Evolutionary conservation across 2,797 vertebrate genomes (phyloP).

Genomic region (Hippocampus kuda): DNA sequence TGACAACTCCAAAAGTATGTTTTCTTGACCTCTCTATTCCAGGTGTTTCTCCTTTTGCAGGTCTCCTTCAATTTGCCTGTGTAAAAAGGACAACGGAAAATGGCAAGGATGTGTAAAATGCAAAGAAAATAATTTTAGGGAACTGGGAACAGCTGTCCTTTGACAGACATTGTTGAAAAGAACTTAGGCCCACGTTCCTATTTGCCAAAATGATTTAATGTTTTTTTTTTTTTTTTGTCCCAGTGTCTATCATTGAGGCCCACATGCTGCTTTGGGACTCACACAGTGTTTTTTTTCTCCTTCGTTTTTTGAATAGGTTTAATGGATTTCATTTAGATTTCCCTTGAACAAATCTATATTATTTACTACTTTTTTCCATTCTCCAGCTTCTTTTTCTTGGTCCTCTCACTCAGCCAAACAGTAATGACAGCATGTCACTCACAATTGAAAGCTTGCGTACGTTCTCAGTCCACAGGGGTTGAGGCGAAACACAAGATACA

Average conservation of each 20-base stretch:
- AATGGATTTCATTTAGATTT: background rate
- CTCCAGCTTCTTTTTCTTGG: conserved; percentile 11
- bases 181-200: background rate
- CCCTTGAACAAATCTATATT: conserved; percentile 4
- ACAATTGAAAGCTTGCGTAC: conserved; percentile 37
- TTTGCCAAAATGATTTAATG: background rate
- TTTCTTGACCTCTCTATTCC: conserved; percentile 9
- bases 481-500: conserved; percentile 43
- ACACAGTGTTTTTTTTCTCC: background rate
- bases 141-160: conserved; percentile 24
- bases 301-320: background rate
- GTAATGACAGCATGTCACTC: conserved; percentile 40
- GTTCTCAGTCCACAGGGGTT: conserved; percentile 18
- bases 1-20: background rate
- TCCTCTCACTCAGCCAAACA: conserved; percentile 32
- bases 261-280: background rate
- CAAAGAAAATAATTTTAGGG: conserved; percentile 16
- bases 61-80: conserved; percentile 21
- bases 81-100: conserved; percentile 27
- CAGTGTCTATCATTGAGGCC: background rate
- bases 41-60: conserved; percentile 9
- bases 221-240: background rate
- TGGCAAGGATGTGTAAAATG: conserved; percentile 6
- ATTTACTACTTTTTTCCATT: conserved; percentile 5
- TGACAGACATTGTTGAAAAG: conserved; percentile 34